Base-by-base conservation (phyloP, 2,797 vertebrate genomes). In the Manis javanica region DNA sequence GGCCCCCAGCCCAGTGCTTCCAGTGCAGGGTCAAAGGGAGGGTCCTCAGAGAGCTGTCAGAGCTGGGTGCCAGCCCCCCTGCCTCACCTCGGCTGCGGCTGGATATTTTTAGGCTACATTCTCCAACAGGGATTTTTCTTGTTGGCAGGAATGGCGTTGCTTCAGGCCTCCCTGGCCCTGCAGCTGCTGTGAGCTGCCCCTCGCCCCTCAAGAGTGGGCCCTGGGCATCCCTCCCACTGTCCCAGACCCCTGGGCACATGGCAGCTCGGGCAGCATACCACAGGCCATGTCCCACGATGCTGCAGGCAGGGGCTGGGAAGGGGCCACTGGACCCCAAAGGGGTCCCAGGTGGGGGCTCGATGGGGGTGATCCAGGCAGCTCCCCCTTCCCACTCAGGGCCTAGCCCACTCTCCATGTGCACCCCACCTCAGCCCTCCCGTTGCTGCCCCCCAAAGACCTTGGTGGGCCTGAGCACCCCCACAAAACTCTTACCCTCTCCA, bases 1-100 rank as follows among this genome's bases (percentile, higher is more conserved):
- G 98, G 98, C 96, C 96, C 90, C 85, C 85, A 5, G 95, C 12
- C 13, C 97, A 88, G 97, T 0, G 15, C 79, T 90, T 96, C 72
- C 84, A 88, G 23, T 2, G 49, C 91, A 84, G 98, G 98, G 97
- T 96, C 96, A 90, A 21, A 14, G 77, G 59, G 55, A 53, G 85
- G 94, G 91, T 95, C 94, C 97, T 81, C 1, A 1, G 94, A 24
- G 31, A 85, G 87, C 59, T 86, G 90, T 26, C 26, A 57, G 34
- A 15, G 53, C 79, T 89, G 68, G 91, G 84, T 88, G 7, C 57
- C 14, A 7, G 8, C 37, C 24, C 59, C 59, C 66, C 37, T 63
- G 31, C 16, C 18, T 51, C 15, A 29, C 90, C 93, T 71, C 39
- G 83, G 63, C 61, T 24, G 49, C 46, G 0, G 0, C 78, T 86